Conservation (phyloP, 1,140 invertebrate species). For the Brachionus asplanchnoidis region DNA sequence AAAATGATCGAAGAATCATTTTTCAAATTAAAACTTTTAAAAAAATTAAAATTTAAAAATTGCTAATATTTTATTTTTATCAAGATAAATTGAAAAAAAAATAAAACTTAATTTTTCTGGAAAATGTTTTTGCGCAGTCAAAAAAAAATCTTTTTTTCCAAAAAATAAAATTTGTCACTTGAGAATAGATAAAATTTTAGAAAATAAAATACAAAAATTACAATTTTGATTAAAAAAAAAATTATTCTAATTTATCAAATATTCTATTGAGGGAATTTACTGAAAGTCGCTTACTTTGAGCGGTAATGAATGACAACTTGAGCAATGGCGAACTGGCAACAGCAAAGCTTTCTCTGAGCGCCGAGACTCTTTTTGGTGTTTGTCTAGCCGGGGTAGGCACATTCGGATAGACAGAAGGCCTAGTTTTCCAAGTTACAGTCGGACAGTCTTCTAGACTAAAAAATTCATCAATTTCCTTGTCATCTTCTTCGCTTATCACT, state of each 20-base stretch:
- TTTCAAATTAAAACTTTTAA: too few relatives aligned
- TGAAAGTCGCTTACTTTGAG: constrained; percentile 23
- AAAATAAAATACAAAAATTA: neutral
- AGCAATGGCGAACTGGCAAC: constrained; percentile 29
- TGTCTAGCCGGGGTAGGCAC: neutral
- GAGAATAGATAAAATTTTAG: neutral
- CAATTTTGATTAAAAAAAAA: neutral
- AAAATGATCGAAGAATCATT: too few relatives aligned
- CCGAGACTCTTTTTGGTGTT: neutral
- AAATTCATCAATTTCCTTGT: constrained; percentile 17
- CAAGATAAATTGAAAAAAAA: too few relatives aligned
- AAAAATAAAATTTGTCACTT: neutral
- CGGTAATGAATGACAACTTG: neutral
- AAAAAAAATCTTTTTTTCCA: neutral
- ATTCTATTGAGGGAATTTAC: constrained; percentile 10
- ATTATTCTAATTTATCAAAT: constrained; percentile 32
- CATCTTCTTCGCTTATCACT: constrained; percentile 1
- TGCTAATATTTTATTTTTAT: too few relatives aligned
- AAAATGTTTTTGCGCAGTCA: too few relatives aligned
- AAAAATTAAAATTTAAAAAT: too few relatives aligned
- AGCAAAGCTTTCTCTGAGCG: neutral
- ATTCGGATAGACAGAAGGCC: constrained; percentile 10
- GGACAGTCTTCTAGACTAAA: constrained; percentile 25
- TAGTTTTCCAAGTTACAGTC: constrained; percentile 10
- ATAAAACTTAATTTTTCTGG: too few relatives aligned